These are phyloP conservation scores for Diorhabda sublineata DNA, from an alignment of 1,140 invertebrate genomes.

Conservation along the genomic window DNA sequence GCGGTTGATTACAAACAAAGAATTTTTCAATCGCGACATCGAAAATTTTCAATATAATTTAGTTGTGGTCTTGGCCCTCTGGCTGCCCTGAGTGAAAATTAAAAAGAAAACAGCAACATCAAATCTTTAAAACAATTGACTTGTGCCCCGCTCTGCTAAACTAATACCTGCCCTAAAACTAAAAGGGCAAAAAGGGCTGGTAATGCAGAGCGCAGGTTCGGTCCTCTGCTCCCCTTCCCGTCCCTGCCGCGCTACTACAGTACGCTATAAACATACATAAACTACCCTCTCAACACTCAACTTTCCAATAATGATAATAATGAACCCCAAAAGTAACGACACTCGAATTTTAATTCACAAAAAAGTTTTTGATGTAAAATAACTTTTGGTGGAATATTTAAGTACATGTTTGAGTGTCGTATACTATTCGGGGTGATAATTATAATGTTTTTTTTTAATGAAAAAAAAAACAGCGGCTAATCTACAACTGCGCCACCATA, in stretches of 20 bases:
- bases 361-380: too few species aligned
- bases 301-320: constrained; percentile 45
- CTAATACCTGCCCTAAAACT: constrained; percentile 39
- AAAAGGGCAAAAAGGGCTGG: constrained; percentile 33
- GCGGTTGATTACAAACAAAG: too few species aligned
- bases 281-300: constrained; percentile 44
- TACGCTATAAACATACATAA: constrained; percentile 48
- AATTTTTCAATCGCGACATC: too few species aligned
- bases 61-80: neutral
- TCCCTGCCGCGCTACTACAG: constrained; percentile 42
- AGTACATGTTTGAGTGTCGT: too few species aligned
- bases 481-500: constrained; percentile 28
- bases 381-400: too few species aligned
- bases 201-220: constrained; percentile 39
- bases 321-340: constrained; percentile 12
- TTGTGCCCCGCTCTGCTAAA: constrained; percentile 38
- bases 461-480: constrained; percentile 41
- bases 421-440: too few species aligned
- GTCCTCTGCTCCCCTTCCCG: constrained; percentile 27
- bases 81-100: constrained; percentile 22
- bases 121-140: constrained; percentile 35
- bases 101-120: constrained; percentile 25
- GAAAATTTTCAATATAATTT: neutral
- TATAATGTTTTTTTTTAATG: constrained; percentile 33
- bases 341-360: too few species aligned